Evolutionary conservation across 1,140 invertebrate species (phyloP).

Genomic region (Drosophila leontia): DNA sequence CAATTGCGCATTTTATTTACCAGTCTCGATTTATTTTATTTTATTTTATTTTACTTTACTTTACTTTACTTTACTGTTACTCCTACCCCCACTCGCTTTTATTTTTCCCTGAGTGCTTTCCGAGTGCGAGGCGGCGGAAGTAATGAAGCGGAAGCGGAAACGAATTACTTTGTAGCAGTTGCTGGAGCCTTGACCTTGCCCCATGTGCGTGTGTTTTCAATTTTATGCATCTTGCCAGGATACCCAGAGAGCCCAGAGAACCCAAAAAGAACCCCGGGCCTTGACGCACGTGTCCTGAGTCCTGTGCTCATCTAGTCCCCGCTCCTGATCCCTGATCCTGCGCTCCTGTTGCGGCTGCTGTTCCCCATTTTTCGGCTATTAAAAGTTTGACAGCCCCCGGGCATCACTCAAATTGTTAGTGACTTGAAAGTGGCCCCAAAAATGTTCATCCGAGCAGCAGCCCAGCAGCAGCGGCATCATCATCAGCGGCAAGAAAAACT

Average conservation of each 20-base stretch:
- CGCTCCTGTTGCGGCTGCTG: constrained; percentile 14
- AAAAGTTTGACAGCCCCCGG: constrained; percentile 63
- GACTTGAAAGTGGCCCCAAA: constrained; percentile 41
- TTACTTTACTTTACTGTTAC: neutral
- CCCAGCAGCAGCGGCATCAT: neutral
- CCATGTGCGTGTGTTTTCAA: constrained; percentile 55
- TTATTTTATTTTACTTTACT: constrained; percentile 13
- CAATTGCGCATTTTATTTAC: constrained; percentile 66
- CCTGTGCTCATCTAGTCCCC: neutral
- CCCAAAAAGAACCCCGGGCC: constrained; percentile 20
- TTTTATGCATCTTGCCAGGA: constrained; percentile 43
- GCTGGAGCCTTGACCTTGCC: constrained; percentile 60
- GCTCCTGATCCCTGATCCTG: neutral
- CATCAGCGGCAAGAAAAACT: constrained; percentile 11
- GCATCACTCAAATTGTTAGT: constrained; percentile 71
- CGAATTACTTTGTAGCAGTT: constrained; percentile 67
- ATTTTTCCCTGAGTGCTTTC: constrained; percentile 40
- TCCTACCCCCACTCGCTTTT: neutral
- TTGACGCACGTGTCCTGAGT: constrained; percentile 53
- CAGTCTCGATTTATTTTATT: constrained; percentile 46
- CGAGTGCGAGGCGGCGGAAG: constrained; percentile 40
- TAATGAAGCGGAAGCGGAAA: constrained; percentile 75
- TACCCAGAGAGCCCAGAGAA: neutral
- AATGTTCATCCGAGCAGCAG: constrained; percentile 35
- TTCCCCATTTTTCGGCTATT: constrained; percentile 57